A percentile compares a stretch with the other conserved stretches of the same genome.
Evolutionary conservation across 2,888 invertebrate genomes (phyloP).

Genomic region (Cephalotes varians): DNA sequence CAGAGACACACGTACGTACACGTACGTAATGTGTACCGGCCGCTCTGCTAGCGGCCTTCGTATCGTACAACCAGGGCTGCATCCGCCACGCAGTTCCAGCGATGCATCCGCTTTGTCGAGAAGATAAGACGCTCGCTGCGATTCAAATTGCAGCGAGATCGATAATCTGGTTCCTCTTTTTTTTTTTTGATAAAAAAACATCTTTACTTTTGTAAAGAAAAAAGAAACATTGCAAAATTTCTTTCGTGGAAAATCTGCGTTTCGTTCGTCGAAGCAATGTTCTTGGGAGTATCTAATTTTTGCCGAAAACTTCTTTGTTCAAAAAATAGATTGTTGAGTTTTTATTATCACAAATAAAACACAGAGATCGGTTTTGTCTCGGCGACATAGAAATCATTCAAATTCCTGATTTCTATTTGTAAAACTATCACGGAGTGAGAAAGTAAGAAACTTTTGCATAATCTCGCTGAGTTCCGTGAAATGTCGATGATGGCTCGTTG

Average conservation of each 20-base stretch:
- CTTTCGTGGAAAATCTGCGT: not conserved
- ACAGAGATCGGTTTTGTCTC: not conserved
- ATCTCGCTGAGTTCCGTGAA: not conserved
- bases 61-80: slow-evolving; percentile 48
- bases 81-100: slow-evolving; percentile 6
- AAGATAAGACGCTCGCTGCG: not conserved
- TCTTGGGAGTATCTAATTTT: not conserved
- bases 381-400: not conserved
- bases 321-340: not conserved
- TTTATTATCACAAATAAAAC: not conserved
- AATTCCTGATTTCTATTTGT: not conserved
- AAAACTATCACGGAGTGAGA: not conserved
- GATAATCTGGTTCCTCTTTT: not conserved
- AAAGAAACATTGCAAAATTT: not conserved
- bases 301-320: not conserved
- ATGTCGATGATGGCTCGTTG: not conserved
- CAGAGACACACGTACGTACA: slow-evolving; percentile 52
- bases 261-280: not conserved
- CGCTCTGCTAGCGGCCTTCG: slow-evolving; percentile 47
- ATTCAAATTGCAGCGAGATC: slow-evolving; percentile 10
- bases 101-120: slow-evolving; percentile 7
- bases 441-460: not conserved
- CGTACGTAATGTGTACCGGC: slow-evolving; percentile 56
- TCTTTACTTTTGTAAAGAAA: not conserved
- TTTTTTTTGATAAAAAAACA: not conserved